Conservation (phyloP, 2,113 vertebrate genomes). For the Psophia crepitans region DNA sequence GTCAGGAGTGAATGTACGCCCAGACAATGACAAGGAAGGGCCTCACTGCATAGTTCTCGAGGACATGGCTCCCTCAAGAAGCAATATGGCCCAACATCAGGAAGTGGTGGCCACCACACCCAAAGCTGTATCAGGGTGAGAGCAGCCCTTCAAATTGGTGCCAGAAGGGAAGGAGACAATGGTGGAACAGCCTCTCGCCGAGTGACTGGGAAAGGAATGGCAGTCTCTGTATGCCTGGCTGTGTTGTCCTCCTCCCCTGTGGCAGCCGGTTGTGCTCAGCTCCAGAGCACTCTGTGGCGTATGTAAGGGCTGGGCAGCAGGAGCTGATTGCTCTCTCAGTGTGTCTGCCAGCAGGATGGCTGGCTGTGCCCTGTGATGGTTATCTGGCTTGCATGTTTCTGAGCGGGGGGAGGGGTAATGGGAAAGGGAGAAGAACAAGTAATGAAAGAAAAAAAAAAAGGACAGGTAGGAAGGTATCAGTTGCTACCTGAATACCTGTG, state of each 20-base stretch:
- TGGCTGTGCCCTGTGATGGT: neutral
- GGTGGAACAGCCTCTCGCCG: neutral
- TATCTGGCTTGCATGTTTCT: neutral
- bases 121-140: neutral
- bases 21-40: neutral
- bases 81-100: neutral
- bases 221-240: neutral
- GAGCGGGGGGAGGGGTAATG: neutral
- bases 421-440: neutral
- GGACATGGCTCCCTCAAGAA: neutral
- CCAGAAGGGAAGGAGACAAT: neutral
- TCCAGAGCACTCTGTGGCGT: neutral
- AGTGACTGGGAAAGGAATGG: neutral
- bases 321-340: neutral
- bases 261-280: neutral
- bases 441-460: neutral
- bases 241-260: neutral
- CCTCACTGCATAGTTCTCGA: neutral
- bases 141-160: neutral
- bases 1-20: neutral
- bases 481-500: neutral
- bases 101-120: neutral
- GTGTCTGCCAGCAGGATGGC: neutral
- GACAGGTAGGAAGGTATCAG: neutral
- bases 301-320: neutral